Base-by-base conservation (phyloP, 1,140 invertebrate species). In the Eriocheir sinensis region DNA sequence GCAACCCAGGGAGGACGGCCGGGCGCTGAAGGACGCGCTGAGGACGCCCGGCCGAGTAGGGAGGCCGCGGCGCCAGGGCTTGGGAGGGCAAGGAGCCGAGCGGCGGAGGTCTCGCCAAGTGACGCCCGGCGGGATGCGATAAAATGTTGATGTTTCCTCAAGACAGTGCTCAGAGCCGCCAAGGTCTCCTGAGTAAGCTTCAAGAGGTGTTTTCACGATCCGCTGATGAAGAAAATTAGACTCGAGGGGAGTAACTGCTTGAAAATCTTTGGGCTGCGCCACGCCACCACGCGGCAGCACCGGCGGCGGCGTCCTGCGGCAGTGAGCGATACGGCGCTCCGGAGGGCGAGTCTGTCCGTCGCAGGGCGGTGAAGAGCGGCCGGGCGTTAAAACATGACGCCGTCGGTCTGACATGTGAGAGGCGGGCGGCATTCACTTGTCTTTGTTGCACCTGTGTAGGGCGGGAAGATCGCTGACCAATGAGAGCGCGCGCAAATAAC, bases 371-470 rank as follows among this genome's bases (percentile, higher is more conserved):
- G 60, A 34, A 34, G 89, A 60, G n/a, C 89, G 72, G 12, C 27
- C 44, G 27, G 60, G 44, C 44, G 36, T n/a, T 30, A 40, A 38
- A 72, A 34, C 48, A 60, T 72, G 32, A 72, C 89, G 32, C 89
- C 38, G 41, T 21, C 60, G 17, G 17, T 21, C 60, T n/a, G 60
- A 48, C 86, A 38, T 48, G 44, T 89, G 40, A 44, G 86, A 30
- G 53, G 32, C 34, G 34, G n/a, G 81, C 80, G 17, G 81, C 83
- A 36, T 53, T 93, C 83, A 60, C 92, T 92, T 93, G 92, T 86
- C 92, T 93, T 93, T 93, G 92, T 93, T 93, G 41, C 92, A 93
- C 81, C 92, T 88, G 92, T 86, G 92, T 85, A 53, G 34, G 83
- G 79, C 92, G 92, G 92, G 83, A 93, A 72, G 38, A 36, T 21